A percentile compares a stretch with the other conserved stretches of the same genome.
Conservation (phyloP, 1,140 invertebrate species). For the Anoplolepis gracilipes region DNA sequence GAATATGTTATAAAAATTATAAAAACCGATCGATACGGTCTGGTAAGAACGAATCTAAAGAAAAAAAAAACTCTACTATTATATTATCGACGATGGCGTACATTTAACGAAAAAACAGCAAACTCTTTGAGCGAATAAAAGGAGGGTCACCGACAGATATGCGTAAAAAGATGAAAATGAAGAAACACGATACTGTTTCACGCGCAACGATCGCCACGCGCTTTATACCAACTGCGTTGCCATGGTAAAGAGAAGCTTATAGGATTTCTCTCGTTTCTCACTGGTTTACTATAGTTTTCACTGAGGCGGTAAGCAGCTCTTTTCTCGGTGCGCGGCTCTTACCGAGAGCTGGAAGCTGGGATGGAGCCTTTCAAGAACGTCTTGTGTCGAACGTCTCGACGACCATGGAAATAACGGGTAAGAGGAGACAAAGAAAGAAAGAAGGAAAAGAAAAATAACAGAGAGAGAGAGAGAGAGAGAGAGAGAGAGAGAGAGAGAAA, state of each 20-base stretch:
- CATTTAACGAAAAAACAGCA: background rate
- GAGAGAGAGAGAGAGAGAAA: background rate
- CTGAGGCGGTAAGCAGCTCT: slow-evolving; percentile 62
- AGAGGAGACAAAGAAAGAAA: background rate
- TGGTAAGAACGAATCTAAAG: background rate
- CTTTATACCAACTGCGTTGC: slow-evolving; percentile 63
- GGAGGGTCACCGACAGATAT: background rate
- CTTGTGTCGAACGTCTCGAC: slow-evolving; percentile 62
- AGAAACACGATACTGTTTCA: background rate
- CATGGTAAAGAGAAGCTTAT: slow-evolving; percentile 67
- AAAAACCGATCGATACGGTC: background rate
- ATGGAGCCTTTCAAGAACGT: slow-evolving; percentile 65
- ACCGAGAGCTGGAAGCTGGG: slow-evolving; percentile 47
- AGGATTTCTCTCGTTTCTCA: slow-evolving; percentile 69
- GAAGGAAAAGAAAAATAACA: background rate
- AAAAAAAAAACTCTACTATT: background rate
- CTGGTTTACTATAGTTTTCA: slow-evolving; percentile 62
- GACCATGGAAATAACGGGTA: slow-evolving; percentile 34
- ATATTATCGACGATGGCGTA: background rate
- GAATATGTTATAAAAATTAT: background rate
- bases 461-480: background rate
- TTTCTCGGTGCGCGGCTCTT: slow-evolving; percentile 55
- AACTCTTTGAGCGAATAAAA: background rate
- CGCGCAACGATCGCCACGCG: slow-evolving; percentile 45
- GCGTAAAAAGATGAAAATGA: slow-evolving; percentile 38